Evolutionary conservation across 1,140 invertebrate genomes (phyloP).

Genomic region (Bombus pyrosoma): DNA sequence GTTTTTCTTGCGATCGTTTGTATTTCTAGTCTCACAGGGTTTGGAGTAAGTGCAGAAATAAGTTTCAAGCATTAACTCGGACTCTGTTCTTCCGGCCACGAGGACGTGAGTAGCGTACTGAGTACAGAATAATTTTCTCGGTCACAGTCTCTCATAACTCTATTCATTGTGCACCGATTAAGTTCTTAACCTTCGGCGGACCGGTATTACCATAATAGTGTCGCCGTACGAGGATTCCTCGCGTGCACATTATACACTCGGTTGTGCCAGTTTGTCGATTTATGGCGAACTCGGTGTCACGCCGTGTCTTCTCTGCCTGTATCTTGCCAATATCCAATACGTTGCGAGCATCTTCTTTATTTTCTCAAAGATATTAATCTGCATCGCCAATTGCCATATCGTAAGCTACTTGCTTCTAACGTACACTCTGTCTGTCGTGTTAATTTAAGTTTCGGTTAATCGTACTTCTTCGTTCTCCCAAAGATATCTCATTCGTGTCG

Average conservation of each 20-base stretch:
- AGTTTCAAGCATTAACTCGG: slow-evolving; percentile 44
- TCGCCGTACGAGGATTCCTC: slow-evolving; percentile 13
- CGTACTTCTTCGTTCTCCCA: too few species aligned
- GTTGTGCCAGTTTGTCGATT: background rate
- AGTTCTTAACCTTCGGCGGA: slow-evolving; percentile 38
- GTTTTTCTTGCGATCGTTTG: slow-evolving; percentile 43
- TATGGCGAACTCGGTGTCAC: background rate
- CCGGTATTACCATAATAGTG: slow-evolving; percentile 31
- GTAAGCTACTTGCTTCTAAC: too few species aligned
- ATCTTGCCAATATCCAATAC: too few species aligned
- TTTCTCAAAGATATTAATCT: too few species aligned
- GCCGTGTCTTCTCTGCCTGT: too few species aligned
- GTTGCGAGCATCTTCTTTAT: too few species aligned
- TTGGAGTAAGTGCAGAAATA: slow-evolving; percentile 37
- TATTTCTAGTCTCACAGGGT: slow-evolving; percentile 30
- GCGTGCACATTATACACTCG: background rate
- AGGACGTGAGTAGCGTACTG: slow-evolving; percentile 46
- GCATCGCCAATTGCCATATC: too few species aligned
- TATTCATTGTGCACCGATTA: slow-evolving; percentile 51
- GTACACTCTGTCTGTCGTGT: too few species aligned
- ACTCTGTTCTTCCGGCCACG: slow-evolving; percentile 60
- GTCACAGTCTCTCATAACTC: slow-evolving; percentile 30
- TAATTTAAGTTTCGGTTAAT: too few species aligned
- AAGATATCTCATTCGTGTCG: too few species aligned
- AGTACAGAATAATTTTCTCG: slow-evolving; percentile 50